Evolutionary conservation across 1,140 invertebrate species (phyloP).

Genomic region (Diabrotica undecimpunctata): DNA sequence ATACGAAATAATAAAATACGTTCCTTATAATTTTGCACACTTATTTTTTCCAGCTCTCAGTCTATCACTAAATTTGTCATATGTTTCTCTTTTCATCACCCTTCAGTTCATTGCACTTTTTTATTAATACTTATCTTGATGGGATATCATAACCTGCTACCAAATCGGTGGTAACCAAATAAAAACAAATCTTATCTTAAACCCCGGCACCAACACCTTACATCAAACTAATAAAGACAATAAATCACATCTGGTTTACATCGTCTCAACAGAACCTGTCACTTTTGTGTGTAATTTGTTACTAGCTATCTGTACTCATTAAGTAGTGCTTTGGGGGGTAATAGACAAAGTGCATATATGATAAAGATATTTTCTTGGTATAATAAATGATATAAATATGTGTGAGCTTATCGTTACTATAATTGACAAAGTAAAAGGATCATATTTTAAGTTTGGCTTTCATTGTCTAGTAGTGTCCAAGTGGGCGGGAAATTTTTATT

Average conservation of each 20-base stretch:
- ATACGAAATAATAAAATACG: too few species aligned
- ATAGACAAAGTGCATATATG: too few species aligned
- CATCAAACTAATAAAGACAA: not conserved
- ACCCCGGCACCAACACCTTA: not conserved
- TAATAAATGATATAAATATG: too few species aligned
- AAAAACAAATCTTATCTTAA: constrained; percentile 3
- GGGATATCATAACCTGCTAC: not conserved
- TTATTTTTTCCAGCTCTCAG: too few species aligned
- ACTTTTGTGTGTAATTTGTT: not conserved
- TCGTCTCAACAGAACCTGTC: not conserved
- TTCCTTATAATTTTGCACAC: too few species aligned
- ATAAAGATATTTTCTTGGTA: too few species aligned
- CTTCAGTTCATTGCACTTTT: not conserved
- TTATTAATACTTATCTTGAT: constrained; percentile 1
- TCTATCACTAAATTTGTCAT: too few species aligned
- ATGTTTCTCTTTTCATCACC: not conserved
- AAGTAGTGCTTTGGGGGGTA: not conserved
- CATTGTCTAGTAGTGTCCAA: too few species aligned
- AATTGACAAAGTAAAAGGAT: too few species aligned
- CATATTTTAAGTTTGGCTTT: too few species aligned
- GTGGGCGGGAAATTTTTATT: too few species aligned
- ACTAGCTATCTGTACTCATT: not conserved
- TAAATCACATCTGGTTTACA: not conserved
- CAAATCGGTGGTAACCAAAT: not conserved
- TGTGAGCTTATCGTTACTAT: too few species aligned